Base-by-base conservation (phyloP, 2,888 invertebrate species). In the Sinohyriopsis cumingii region DNA sequence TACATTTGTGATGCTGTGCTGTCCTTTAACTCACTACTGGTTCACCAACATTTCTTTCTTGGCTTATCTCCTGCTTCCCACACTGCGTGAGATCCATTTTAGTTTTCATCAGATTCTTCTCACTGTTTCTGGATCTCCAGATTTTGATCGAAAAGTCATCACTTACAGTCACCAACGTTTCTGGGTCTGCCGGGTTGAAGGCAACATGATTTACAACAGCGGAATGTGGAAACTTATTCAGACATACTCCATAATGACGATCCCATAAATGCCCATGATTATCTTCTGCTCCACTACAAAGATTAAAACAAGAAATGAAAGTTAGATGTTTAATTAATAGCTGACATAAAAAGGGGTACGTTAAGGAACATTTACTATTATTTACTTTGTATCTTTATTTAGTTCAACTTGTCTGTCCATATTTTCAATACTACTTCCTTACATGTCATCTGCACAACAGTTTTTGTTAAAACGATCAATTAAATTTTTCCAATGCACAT, bases 161-260 rank as follows among this genome's bases (percentile, higher is more conserved):
- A 69, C 95, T 95, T 18, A 94, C 94, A 9, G 95, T 95, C 12
- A 96, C 93, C 54, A 95, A 90, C 93, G 95, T 94, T 90, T 95
- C 94, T 0, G 94, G 92, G 90, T 95, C 94, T 73, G 91, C 91
- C 0, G 95, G 95, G 91, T 95, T 95, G 87, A 96, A 95, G 4
- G 95, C 95, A 1, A 95, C 95, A 25, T 94, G 94, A 90, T 95
- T 95, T 0, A 95, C 95, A 15, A 95, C 95, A 89, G 95, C 95
- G 0, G 90, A 90, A 87, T 96, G 95, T 5, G 94, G 94, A 80
- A 94, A 94, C 84, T 94, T 94, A 0, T 93, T 93, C 73, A 96
- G 90, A 84, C 94, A 94, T 7, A 94, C 92, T 7, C 95, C 95
- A 86, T 95, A 95, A 86, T 95, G 95, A 65, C 95, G 91, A 86